A percentile compares a stretch with the other conserved stretches of the same genome.
Conservation (phyloP, 2,797 vertebrate genomes). For the Platalea minor region DNA sequence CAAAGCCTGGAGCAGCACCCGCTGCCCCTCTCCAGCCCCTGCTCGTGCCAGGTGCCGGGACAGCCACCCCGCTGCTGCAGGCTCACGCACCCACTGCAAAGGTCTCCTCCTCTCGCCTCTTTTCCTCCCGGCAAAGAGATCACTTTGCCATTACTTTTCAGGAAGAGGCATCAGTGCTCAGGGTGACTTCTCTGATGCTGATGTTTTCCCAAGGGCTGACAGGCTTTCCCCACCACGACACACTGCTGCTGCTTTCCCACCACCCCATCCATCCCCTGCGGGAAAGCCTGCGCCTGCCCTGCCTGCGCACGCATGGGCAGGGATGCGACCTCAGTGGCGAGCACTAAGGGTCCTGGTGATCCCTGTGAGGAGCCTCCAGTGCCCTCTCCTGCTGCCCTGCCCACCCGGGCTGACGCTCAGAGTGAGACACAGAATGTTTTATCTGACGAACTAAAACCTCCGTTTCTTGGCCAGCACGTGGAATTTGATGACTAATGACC, state of each 20-base stretch:
- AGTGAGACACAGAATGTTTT: neutral
- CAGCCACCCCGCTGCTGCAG: neutral
- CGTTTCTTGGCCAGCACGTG: neutral
- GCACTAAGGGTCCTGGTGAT: neutral
- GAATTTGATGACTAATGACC: neutral
- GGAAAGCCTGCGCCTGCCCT: neutral
- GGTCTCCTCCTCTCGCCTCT: accelerated
- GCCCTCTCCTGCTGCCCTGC: neutral
- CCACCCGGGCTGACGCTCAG: neutral
- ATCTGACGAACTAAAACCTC: neutral
- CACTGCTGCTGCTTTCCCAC: neutral
- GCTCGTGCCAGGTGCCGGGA: accelerated
- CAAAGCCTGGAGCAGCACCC: neutral
- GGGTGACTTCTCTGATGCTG: neutral
- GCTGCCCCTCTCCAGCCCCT: neutral
- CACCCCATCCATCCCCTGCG: accelerated
- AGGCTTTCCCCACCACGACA: neutral
- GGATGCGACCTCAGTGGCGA: accelerated
- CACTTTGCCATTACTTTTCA: neutral
- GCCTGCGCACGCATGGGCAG: neutral
- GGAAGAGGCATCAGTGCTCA: neutral
- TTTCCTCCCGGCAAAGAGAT: neutral
- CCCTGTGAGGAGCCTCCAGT: neutral
- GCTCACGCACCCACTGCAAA: neutral
- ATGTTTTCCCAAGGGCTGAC: neutral